Base-by-base conservation (phyloP, 1,140 invertebrate genomes). In the Lithobius niger region DNA sequence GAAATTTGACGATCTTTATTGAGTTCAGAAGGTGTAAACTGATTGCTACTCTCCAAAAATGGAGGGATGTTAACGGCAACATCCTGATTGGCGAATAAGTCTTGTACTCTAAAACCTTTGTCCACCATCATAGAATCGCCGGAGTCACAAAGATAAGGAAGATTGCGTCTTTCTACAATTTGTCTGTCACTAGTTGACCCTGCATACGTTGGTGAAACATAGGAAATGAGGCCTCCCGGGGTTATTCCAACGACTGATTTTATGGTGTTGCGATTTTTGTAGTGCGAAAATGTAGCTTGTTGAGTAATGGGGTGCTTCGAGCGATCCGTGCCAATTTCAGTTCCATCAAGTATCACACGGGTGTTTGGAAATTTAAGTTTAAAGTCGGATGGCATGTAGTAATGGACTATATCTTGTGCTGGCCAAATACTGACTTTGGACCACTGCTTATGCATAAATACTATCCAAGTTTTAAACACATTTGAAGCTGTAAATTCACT, bases 51-150 rank as follows among this genome's bases (percentile, higher is more conserved):
- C n/a, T 36, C 10, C 10, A 36, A 36, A 36, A 36, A 36, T 36
- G 31, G 10, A 10, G 31, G 31, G 31, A 36, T 36, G 31, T 36
- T 36, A n/a, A n/a, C 31, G 10, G 31, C n/a, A 36, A 36, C 31
- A 10, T 10, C 31, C 10, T 36, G n/a, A n/a, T 10, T 10, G 10
- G n/a, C 31, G n/a, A 36, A n/a, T n/a, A 36, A 10, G n/a, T 36
- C 31, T 47, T 47, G 44, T 10, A 47, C 19, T 6, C 10, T 21
- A 60, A 71, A 71, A 21, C 69, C 68, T 64, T 69, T 66, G 54
- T 72, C 69, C 15, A 67, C 69, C 55, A 73, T 63, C 52, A 72
- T 62, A 15, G 60, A 22, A 61, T 71, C 70, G 45, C 64, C 67
- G 52, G 59, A 56, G 63, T 71, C 65, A 44, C 72, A 57, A 44